Conservation (phyloP, 2,113 vertebrate species). For the Nothobranchius kuhntae region DNA sequence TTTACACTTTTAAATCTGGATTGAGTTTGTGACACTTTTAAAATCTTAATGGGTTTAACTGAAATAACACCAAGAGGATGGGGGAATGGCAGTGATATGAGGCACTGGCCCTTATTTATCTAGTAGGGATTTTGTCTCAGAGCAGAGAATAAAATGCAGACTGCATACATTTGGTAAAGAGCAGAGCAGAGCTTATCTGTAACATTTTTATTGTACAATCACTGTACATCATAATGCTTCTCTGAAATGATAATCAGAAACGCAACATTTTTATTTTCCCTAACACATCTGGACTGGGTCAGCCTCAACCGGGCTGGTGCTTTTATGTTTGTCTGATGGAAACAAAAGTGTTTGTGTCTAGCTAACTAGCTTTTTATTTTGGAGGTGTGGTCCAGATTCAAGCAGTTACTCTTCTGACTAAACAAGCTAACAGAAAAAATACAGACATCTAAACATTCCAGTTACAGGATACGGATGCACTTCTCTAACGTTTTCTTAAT, state of each 20-base stretch:
- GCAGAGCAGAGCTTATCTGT: neutral
- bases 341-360: neutral
- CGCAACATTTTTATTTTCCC: neutral
- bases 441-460: neutral
- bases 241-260: neutral
- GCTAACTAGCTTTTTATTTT: neutral
- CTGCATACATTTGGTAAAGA: neutral
- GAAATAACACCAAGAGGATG: constrained; percentile 16
- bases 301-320: no score
- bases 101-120: constrained; percentile 69
- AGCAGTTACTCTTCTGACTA: neutral
- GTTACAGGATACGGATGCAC: no score
- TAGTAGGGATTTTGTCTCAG: neutral
- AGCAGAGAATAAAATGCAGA: neutral
- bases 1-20: constrained; percentile 37
- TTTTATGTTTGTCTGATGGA: neutral
- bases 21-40: constrained; percentile 18
- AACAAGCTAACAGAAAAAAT: neutral
- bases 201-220: neutral
- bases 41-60: constrained; percentile 3
- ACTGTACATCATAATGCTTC: no score
- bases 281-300: no score
- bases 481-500: no score
- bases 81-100: constrained; percentile 38
- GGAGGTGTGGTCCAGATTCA: neutral